These are phyloP conservation scores for Aphis craccivora DNA, from an alignment of 1,140 invertebrate species.

Conservation along the genomic window DNA sequence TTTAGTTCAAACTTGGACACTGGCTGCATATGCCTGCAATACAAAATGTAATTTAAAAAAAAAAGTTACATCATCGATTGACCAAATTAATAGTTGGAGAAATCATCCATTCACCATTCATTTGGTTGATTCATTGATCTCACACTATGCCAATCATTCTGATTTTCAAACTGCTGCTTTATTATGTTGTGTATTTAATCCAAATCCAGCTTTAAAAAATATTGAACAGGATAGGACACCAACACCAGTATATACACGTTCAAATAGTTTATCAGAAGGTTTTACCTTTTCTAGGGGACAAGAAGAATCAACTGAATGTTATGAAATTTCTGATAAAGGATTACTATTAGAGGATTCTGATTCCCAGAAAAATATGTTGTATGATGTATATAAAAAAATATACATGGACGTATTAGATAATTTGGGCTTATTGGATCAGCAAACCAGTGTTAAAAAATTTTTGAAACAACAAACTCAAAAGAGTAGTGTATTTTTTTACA, in stretches of 20 bases:
- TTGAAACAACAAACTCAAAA: slow-evolving; percentile 71
- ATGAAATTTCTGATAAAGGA: slow-evolving; percentile 46
- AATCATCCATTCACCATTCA: slow-evolving; percentile 86
- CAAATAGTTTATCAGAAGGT: slow-evolving; percentile 41
- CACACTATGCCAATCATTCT: slow-evolving; percentile 77
- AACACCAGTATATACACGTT: slow-evolving; percentile 26
- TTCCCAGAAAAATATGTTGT: slow-evolving; percentile 67
- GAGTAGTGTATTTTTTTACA: slow-evolving; percentile 68
- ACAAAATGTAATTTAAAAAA: slow-evolving; percentile 62
- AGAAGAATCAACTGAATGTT: slow-evolving; percentile 53
- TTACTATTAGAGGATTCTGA: slow-evolving; percentile 27
- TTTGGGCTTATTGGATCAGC: slow-evolving; percentile 81
- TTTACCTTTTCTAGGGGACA: slow-evolving; percentile 48
- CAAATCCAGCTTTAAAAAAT: slow-evolving; percentile 64
- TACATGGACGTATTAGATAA: slow-evolving; percentile 90
- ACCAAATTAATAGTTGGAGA: slow-evolving; percentile 77
- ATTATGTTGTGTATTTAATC: slow-evolving; percentile 84
- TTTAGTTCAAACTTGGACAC: slow-evolving; percentile 84
- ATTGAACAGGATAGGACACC: slow-evolving; percentile 61
- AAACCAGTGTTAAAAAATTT: slow-evolving; percentile 84
- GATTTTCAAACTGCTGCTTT: slow-evolving; percentile 95
- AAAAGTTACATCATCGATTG: slow-evolving; percentile 59
- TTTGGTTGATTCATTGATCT: slow-evolving; percentile 83
- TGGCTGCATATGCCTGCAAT: slow-evolving; percentile 75
- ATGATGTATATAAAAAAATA: slow-evolving; percentile 85